Evolutionary conservation across 2,888 invertebrate genomes (phyloP).

Genomic region (Macaria notata): DNA sequence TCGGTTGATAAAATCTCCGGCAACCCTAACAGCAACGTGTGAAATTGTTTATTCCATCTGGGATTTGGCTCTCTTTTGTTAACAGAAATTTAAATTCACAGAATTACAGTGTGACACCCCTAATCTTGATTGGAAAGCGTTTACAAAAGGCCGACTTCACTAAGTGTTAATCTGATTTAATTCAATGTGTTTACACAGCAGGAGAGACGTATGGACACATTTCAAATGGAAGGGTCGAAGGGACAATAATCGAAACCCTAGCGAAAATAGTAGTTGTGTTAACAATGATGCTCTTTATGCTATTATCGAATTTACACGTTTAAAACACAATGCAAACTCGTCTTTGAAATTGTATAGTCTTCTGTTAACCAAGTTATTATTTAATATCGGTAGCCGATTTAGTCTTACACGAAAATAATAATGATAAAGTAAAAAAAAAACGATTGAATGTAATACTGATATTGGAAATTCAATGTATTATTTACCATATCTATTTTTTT

Average conservation of each 20-base stretch:
- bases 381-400: too few species aligned
- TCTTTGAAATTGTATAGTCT: too few species aligned
- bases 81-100: conserved; percentile 63
- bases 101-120: conserved; percentile 72
- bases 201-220: conserved; percentile 62
- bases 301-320: conserved; percentile 23
- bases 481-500: too few species aligned
- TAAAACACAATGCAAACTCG: neutral
- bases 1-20: conserved; percentile 58
- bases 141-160: conserved; percentile 63
- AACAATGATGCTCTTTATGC: conserved; percentile 29
- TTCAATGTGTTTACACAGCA: conserved; percentile 72
- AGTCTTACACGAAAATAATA: too few species aligned
- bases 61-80: conserved; percentile 66
- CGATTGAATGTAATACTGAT: too few species aligned
- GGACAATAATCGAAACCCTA: conserved; percentile 29
- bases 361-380: too few species aligned
- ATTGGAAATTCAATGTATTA: too few species aligned
- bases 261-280: conserved; percentile 36
- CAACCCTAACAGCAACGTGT: conserved; percentile 59
- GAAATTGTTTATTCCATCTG: conserved; percentile 67
- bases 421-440: too few species aligned
- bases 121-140: conserved; percentile 74
- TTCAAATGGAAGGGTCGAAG: conserved; percentile 49
- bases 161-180: conserved; percentile 81